Evolutionary conservation across 2,113 vertebrate genomes (phyloP).

Genomic region (Pomatostomus ruficeps): DNA sequence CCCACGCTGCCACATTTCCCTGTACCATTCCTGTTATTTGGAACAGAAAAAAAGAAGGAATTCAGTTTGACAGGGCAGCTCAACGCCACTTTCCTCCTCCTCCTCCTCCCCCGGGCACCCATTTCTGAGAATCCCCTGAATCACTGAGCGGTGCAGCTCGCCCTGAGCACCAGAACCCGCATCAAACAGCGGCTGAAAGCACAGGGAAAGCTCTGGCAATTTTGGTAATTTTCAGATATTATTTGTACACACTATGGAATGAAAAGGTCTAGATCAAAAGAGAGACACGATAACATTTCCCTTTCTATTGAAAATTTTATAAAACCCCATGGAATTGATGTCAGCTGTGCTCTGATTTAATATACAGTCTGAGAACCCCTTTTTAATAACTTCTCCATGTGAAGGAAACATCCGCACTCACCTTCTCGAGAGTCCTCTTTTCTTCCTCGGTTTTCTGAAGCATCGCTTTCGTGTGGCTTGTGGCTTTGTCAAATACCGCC

Average conservation of each 20-base stretch:
- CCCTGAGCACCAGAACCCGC: background rate
- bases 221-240: background rate
- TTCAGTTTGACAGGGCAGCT: background rate
- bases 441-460: conserved; percentile 86
- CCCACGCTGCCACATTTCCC: accelerated
- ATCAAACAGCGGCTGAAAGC: background rate
- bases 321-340: background rate
- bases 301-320: background rate
- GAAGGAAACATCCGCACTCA: conserved; percentile 16
- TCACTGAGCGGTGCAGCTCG: background rate
- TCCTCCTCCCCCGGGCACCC: background rate
- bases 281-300: background rate
- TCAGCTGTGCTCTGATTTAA: background rate
- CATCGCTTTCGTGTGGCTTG: conserved; percentile 83
- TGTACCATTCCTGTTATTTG: too few species aligned
- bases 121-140: background rate
- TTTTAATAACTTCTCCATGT: background rate
- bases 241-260: background rate
- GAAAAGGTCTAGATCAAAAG: background rate
- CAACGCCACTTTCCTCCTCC: background rate
- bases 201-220: background rate
- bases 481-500: conserved; percentile 89
- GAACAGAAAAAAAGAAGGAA: background rate
- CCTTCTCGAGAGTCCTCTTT: conserved; percentile 87
- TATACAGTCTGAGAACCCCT: background rate